Base-by-base conservation (phyloP, 2,797 vertebrate species). In the Chloroceryle inda region DNA sequence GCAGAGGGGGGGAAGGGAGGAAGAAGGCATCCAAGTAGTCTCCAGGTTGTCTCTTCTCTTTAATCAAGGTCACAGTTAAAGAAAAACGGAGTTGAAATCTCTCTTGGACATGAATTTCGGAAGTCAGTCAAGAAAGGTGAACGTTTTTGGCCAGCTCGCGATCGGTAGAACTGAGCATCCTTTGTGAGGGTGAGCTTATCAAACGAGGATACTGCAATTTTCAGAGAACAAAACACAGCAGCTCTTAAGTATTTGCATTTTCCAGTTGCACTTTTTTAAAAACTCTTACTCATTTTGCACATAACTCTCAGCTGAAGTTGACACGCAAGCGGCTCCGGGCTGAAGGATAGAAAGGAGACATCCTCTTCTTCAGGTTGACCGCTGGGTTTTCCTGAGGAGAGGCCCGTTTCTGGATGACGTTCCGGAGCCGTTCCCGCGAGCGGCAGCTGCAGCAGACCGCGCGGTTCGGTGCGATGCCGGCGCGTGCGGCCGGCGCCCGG, bases 171-270 rank as follows among this genome's bases (percentile, higher is more conserved):
- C 95, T 91, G 91, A 96, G 91, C 94, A 21, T 72, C 82, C 76
- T 89, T 85, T 63, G 61, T 38, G 87, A 96, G 93, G 92, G 80
- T 88, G 96, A 98, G 95, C 94, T 88, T 91, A 67, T 92, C 72
- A 72, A 88, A 93, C 24, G 88, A 97, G 97, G 98, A 98, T 98
- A 97, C 98, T 98, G 98, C 97, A 97, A 91, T 98, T 98, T 98
- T 98, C 97, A 77, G 92, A 97, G 95, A 92, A 95, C 87, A 88
- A 89, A 95, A 74, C 58, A 72, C 58, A 97, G 97, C 97, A 97
- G 96, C 97, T 97, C 93, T 44, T 94, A 92, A 92, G 89, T 95
- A 95, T 97, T 97, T 96, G 96, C 94, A 47, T 97, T 98, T 97
- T 98, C 96, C 96, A 91, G 56, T 94, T 97, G 95, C 35, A 73